These are phyloP conservation scores for Drosophila nr. medialis DNA, from an alignment of 2,888 invertebrate species.

Conservation along the genomic window DNA sequence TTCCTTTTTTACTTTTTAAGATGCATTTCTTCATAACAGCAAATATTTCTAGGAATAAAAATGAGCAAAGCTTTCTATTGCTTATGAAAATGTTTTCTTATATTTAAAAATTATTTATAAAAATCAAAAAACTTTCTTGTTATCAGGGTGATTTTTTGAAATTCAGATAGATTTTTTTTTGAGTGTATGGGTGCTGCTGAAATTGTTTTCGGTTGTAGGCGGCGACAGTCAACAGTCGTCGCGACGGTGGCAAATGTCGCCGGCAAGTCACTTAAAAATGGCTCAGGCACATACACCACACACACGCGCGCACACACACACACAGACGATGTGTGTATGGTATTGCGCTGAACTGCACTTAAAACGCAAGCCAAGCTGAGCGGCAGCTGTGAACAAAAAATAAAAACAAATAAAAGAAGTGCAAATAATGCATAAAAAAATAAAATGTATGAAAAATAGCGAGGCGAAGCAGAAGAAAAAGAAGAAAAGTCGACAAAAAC, in stretches of 20 bases:
- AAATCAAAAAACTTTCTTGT: no score
- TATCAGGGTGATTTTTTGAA: no score
- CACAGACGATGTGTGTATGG: constrained; percentile 36
- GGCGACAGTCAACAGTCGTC: constrained; percentile 46
- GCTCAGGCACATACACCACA: constrained; percentile 39
- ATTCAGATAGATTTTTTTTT: background rate
- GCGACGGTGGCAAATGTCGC: constrained; percentile 60
- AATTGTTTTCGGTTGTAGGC: constrained; percentile 13
- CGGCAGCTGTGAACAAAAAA: constrained; percentile 34
- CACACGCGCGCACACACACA: constrained; percentile 9
- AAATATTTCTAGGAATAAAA: no score
- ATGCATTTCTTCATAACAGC: no score
- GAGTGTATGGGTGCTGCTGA: background rate
- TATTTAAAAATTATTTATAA: background rate
- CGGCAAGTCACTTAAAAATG: constrained; percentile 78
- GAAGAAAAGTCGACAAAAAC: constrained; percentile 32
- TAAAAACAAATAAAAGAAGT: constrained; percentile 33
- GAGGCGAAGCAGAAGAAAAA: background rate
- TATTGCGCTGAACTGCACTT: constrained; percentile 68
- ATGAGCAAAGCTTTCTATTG: no score
- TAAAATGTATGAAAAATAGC: constrained; percentile 31
- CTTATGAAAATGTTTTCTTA: background rate
- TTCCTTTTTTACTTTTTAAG: no score
- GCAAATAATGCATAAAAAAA: constrained; percentile 26
- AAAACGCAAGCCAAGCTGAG: constrained; percentile 62